Evolutionary conservation across 1,140 invertebrate species (phyloP).

Genomic region (Neodiprion pinetum): DNA sequence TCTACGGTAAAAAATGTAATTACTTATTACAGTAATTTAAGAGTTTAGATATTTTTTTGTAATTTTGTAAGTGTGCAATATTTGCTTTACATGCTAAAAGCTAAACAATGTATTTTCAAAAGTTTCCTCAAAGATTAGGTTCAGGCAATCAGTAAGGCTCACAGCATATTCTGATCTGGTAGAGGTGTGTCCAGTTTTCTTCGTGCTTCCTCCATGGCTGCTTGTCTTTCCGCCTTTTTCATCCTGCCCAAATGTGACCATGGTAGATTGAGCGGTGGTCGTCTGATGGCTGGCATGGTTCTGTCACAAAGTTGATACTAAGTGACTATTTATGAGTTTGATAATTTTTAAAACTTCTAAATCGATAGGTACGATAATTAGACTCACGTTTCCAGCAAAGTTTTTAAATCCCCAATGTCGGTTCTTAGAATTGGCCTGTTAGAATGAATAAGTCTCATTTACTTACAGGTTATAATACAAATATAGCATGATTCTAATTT

Average conservation of each 20-base stretch:
- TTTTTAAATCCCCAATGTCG: conserved; percentile 31
- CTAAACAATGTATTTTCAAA: too few relatives aligned
- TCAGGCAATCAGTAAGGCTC: conserved; percentile 11
- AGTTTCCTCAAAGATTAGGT: too few relatives aligned
- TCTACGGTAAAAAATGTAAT: conserved; percentile 31
- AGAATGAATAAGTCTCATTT: conserved; percentile 18
- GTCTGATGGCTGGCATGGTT: conserved; percentile 35
- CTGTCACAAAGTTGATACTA: conserved; percentile 21
- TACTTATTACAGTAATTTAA: neutral
- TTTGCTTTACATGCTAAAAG: too few relatives aligned
- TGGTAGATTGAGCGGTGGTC: conserved; percentile 29
- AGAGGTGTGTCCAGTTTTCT: neutral
- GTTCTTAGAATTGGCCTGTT: conserved; percentile 43
- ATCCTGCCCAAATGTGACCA: conserved; percentile 46
- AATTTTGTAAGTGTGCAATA: too few relatives aligned
- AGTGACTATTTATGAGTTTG: conserved; percentile 13
- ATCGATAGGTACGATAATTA: conserved; percentile 15
- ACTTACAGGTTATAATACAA: conserved; percentile 4
- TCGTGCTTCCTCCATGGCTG: conserved; percentile 30
- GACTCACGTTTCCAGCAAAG: conserved; percentile 42
- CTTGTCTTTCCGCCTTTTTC: conserved; percentile 44
- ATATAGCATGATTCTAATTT: neutral
- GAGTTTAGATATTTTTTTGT: neutral
- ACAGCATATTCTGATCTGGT: conserved; percentile 32
- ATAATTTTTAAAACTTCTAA: conserved; percentile 17